Base-by-base conservation (phyloP, 2,113 vertebrate species). In the Rhabdornis inornatus region DNA sequence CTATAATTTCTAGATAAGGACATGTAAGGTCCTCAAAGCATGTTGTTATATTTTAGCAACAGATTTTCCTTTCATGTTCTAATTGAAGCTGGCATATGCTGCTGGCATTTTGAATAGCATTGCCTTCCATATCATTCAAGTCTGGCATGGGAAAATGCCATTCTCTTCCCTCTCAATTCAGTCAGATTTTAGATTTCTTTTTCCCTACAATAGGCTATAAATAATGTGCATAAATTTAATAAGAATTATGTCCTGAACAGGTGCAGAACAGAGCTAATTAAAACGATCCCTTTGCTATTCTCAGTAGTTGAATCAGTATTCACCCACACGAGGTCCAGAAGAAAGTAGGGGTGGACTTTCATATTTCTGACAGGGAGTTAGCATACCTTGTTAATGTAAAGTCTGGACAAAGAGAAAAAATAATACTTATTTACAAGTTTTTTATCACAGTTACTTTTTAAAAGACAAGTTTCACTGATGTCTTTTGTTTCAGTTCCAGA, bases 51-150 rank as follows among this genome's bases (percentile, higher is more conserved):
- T 74, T 95, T 84, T 74, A 93, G 71, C 70, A 92, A 77, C 50
- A 82, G 95, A 84, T 85, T 95, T 92, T 86, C 60, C 39, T 86
- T 92, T 94, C 78, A 37, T 76, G 31, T 92, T 96, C 45, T 88
- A 95, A 83, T 45, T 95, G 91, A 93, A 93, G 31, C 39, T 94
- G 86, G 57, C 92, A 93, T 85, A 89, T 71, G 61, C 35, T 88
- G 57, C 47, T 93, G 94, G 80, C 70, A 91, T 77, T 92, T 94
- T 74, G 65, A 88, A 53, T 72, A 94, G 2, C 21, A 31, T 78
- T 94, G 56, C 59, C 42, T 91, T 82, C 59, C 39, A 39, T 87
- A 82, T 78, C 64, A 71, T 82, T 94, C 61, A 66, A 83, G 40
- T 14, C 35, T 82, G 72, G 52, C 52, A 66, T 15, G 45, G 33